Conservation (phyloP, 2,797 vertebrate genomes). For the Sarcophilus harrisii region DNA sequence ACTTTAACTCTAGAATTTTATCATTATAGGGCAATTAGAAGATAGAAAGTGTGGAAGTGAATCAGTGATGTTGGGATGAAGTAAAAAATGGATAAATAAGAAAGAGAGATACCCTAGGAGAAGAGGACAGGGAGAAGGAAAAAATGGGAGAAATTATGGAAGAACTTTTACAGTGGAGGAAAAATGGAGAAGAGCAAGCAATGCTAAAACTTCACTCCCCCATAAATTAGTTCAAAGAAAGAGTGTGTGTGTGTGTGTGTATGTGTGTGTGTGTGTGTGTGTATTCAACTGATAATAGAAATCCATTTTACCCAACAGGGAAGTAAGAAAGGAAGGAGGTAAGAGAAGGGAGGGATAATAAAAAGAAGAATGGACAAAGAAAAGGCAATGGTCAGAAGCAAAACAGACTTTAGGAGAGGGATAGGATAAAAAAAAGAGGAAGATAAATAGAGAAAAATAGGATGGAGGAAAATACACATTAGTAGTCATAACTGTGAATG, state of each 20-base stretch:
- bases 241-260: neutral
- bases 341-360: neutral
- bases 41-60: neutral
- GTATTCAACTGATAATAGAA: neutral
- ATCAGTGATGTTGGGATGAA: neutral
- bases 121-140: neutral
- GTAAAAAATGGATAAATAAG: neutral
- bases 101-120: neutral
- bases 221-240: neutral
- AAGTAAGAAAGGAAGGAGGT: neutral
- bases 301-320: neutral
- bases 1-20: neutral
- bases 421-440: neutral
- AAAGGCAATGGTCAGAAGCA: neutral
- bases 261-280: neutral
- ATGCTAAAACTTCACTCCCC: neutral
- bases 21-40: neutral
- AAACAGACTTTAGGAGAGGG: neutral
- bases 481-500: neutral
- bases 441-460: neutral
- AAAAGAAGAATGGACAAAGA: neutral
- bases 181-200: neutral
- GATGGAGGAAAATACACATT: neutral
- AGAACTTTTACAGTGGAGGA: neutral
- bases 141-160: neutral